Base-by-base conservation (phyloP, 2,113 vertebrate genomes). In the Indicator maculatus region DNA sequence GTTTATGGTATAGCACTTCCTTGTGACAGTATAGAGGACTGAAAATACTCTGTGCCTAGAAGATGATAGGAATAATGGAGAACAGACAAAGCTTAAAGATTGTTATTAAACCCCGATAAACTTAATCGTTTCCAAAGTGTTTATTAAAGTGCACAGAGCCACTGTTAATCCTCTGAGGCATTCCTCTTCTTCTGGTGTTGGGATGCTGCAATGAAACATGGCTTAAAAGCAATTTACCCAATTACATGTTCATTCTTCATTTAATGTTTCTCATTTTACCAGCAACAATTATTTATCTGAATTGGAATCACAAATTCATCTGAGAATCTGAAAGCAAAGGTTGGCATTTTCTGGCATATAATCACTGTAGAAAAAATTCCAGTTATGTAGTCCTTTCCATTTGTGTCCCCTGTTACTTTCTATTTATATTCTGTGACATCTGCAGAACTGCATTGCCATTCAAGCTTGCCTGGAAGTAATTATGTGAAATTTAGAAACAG, bases 401-500 rank as follows among this genome's bases (percentile, higher is more conserved):
- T 93, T 90, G 59, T 79, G 69, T 65, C 45, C 87, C 56, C 59
- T 74, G 30, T 86, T 96, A 69, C 64, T 71, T 90, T 84, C 90
- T 96, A 44, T 83, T 92, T 92, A 84, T 89, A 72, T 72, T 89
- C 70, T 70, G 61, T 92, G 89, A 88, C 92, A 93, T 91, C 90
- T 90, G 80, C 90, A 88, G 83, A 94, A 52, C 45, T 72, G 45
- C 67, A 36, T 27, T 96, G 66, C 58, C 39, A 67, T 94, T 93
- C 77, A 81, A 93, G 74, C 70, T 92, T 93, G 86, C 90, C 88
- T 95, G 84, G 92, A 93, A 90, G 71, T 92, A 94, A 94, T 93
- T 92, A 90, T 65, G 81, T 89, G 94, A 93, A 93, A 94, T 90
- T 94, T 93, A 94, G 83, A 93, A 96, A 90, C 83, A 89, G 61